These are phyloP conservation scores for Oryzias woworae DNA, from an alignment of 2,113 vertebrate genomes.

Conservation along the genomic window DNA sequence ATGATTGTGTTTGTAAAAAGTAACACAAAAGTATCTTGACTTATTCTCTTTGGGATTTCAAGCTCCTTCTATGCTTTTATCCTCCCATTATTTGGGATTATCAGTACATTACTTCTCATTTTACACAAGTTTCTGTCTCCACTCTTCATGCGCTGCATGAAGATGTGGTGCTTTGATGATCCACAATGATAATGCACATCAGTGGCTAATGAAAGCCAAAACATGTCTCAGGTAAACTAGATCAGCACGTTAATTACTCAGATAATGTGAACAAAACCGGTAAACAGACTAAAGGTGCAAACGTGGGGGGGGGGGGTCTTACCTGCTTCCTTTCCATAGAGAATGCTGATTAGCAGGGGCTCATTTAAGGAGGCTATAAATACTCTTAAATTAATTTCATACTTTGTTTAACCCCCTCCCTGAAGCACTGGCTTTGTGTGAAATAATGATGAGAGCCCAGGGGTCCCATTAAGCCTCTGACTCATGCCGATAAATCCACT, in stretches of 20 bases:
- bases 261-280: slow-evolving; percentile 35
- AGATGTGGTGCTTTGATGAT: slow-evolving; percentile 9
- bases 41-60: neutral
- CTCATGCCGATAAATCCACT: slow-evolving; percentile 57
- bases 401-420: slow-evolving; percentile 58
- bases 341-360: slow-evolving; percentile 33
- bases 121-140: neutral
- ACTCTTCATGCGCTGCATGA: neutral
- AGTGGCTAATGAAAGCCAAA: slow-evolving; percentile 33
- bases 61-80: neutral
- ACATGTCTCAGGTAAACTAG: slow-evolving; percentile 20
- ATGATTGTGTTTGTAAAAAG: too few species aligned
- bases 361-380: slow-evolving; percentile 42
- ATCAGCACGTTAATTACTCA: slow-evolving; percentile 40
- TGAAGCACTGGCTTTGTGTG: slow-evolving; percentile 37
- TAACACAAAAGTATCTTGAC: neutral
- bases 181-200: slow-evolving; percentile 1
- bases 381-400: slow-evolving; percentile 49
- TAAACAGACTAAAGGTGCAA: slow-evolving; percentile 44
- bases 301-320: slow-evolving; percentile 4
- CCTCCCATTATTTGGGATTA: slow-evolving; percentile 6
- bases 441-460: slow-evolving; percentile 53
- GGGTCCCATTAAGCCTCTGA: slow-evolving; percentile 50
- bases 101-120: too few species aligned
- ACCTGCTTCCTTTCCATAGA: slow-evolving; percentile 18